Evolutionary conservation across 1,140 invertebrate genomes (phyloP).

Genomic region (Sinella curviseta): DNA sequence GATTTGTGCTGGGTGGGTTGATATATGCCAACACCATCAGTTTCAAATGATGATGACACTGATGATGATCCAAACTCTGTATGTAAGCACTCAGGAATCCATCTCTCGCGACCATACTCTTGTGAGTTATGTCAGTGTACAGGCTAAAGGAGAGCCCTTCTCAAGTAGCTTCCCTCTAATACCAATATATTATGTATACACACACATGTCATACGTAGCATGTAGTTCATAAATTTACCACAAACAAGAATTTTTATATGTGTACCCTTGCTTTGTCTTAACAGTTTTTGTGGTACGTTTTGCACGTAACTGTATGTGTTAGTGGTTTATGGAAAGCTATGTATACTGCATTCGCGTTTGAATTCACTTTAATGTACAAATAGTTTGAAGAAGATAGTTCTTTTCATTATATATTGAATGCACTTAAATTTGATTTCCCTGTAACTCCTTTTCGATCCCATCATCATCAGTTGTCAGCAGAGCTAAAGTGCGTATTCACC

Average conservation of each 20-base stretch:
- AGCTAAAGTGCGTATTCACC: background rate
- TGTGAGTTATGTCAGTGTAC: background rate
- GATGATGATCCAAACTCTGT: constrained; percentile 12
- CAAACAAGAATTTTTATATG: no score
- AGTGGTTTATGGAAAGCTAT: no score
- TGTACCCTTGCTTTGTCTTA: no score
- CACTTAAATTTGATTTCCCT: background rate
- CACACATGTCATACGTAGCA: no score
- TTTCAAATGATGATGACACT: constrained; percentile 3
- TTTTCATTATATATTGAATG: no score
- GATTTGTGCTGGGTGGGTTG: constrained; percentile 7
- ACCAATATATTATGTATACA: no score
- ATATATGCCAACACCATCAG: constrained; percentile 1
- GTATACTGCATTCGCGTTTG: no score
- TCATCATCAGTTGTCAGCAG: background rate
- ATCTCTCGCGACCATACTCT: background rate
- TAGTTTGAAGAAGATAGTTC: no score
- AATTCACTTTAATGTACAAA: background rate
- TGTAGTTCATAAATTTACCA: no score
- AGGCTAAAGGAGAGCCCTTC: background rate
- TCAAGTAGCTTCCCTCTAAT: no score
- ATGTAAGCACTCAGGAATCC: background rate
- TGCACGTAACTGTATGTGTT: no score
- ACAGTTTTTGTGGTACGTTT: no score
- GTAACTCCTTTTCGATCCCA: background rate